Conservation (phyloP, 2,888 invertebrate genomes). For the Congeria kusceri region DNA sequence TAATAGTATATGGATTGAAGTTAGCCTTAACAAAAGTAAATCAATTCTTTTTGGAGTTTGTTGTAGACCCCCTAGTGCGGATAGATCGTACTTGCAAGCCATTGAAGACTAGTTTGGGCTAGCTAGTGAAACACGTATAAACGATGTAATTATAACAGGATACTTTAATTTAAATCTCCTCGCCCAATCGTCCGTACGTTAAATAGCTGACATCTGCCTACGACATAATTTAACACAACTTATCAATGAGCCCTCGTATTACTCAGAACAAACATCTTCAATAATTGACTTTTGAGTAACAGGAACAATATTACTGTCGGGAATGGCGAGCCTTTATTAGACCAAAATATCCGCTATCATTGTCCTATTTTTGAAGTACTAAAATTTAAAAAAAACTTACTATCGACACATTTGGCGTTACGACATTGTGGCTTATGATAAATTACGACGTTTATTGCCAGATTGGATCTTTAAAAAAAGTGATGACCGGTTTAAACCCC, state of each 20-base stretch:
- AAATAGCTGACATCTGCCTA: no score
- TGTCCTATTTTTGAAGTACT: neutral
- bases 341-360: conserved; percentile 1
- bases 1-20: conserved; percentile 10
- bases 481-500: neutral
- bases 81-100: neutral
- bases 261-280: conserved; percentile 13
- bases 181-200: neutral
- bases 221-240: conserved; percentile 4
- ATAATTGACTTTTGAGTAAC: conserved; percentile 4
- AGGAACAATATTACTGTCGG: neutral
- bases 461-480: neutral
- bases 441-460: neutral
- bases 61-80: no score
- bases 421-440: conserved; percentile 8
- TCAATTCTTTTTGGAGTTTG: no score
- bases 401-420: conserved; percentile 15
- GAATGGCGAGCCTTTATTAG: neutral
- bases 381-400: neutral
- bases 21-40: neutral
- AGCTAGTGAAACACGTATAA: no score
- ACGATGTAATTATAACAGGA: conserved; percentile 4
- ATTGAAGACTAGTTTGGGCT: conserved; percentile 11
- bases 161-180: conserved; percentile 24
- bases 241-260: conserved; percentile 25